Evolutionary conservation across 2,888 invertebrate species (phyloP).

Genomic region (Latrodectus elegans): DNA sequence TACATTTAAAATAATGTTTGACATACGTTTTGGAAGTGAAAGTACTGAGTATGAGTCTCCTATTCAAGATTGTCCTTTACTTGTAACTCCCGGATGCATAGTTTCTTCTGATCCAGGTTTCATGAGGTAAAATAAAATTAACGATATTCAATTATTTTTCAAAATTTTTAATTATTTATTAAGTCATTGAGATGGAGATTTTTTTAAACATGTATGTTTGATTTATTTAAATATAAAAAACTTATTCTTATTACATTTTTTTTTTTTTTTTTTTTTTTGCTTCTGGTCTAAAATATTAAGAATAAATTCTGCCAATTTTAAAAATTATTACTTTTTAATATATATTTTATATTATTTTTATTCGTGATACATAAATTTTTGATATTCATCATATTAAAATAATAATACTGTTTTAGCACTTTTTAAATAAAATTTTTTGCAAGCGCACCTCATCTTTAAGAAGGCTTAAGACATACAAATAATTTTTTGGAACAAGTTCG

Average conservation of each 20-base stretch:
- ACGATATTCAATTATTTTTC: background rate
- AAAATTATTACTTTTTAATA: too few species aligned
- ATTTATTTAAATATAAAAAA: background rate
- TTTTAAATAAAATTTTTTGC: background rate
- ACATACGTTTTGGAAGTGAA: conserved; percentile 25
- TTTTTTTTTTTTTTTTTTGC: too few species aligned
- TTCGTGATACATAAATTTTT: too few species aligned
- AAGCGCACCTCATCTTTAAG: too few species aligned
- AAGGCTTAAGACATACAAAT: too few species aligned
- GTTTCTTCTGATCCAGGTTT: conserved; percentile 88
- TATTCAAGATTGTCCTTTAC: conserved; percentile 64
- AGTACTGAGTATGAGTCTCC: conserved; percentile 76
- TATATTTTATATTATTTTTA: too few species aligned
- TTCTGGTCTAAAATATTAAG: too few species aligned
- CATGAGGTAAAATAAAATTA: conserved; percentile 81
- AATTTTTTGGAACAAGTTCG: too few species aligned
- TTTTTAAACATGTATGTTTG: background rate
- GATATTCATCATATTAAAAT: background rate
- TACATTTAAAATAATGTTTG: conserved; percentile 28
- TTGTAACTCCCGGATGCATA: conserved; percentile 88
- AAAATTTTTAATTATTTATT: background rate
- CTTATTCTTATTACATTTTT: too few species aligned
- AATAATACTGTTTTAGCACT: background rate
- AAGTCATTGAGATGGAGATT: too few species aligned
- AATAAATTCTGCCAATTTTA: too few species aligned